Base-by-base conservation (phyloP, 2,113 vertebrate species). In the Laterallus jamaicensis region DNA sequence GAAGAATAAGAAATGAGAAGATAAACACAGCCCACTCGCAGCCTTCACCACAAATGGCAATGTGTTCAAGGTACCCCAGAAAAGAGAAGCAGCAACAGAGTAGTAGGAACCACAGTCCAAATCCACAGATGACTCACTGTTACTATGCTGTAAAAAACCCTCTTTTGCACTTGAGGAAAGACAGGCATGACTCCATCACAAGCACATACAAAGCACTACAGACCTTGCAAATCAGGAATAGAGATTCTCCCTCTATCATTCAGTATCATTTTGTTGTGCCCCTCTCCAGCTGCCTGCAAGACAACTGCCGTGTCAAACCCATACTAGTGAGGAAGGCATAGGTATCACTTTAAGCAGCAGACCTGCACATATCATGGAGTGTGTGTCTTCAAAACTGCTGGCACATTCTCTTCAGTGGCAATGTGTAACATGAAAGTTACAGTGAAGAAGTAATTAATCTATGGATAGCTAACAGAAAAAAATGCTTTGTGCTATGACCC, bases 281-380 rank as follows among this genome's bases (percentile, higher is more conserved):
- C 7, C 44, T 52, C 81, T 76, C 44, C 76, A 77, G 32, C 19
- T 56, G 11, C 17, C 56, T 82, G 56, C 50, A 39, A 82, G 52
- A 21, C 21, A 76, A 3, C 19, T 71, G 12, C 9, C 35, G 15
- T 2, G 28, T 50, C 49, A 44, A 47, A 68, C 2, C 2, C 13
- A 8, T 2, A 21, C 1, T 0, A 6, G 24, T 66, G 16, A 35
- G 35, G 37, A 6, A 67, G 63, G 31, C 75, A 13, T 6, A 70
- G 40, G 31, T 4, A n/a, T 5, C 26, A 15, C 39, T 2, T 24
- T 5, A 50, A 70, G 32, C 13, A 15, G 25, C 39, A 74, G 35
- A 74, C 5, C 59, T 59, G 1, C 14, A 25, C 22, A 60, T 35
- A 11, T 19, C 44, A 18, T 0, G 5, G 49, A 16, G 40, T 22